A percentile compares a stretch with the other conserved stretches of the same genome.
These are phyloP conservation scores for Heliconius erato DNA, from an alignment of 2,888 invertebrate species.

Conservation along the genomic window DNA sequence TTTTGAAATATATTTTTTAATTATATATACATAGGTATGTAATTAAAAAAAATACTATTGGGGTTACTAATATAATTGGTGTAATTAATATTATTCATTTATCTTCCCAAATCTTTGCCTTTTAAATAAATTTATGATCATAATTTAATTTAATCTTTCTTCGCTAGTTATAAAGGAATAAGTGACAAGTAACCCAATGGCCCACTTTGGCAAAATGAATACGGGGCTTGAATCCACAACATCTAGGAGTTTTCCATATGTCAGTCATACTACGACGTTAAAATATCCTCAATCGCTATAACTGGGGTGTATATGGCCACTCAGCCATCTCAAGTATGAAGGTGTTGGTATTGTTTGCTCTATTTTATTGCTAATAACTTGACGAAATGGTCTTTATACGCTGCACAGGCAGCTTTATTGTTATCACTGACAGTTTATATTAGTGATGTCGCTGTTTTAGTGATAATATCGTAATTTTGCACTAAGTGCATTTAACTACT, in stretches of 20 bases:
- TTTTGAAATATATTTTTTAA: no score
- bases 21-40: no score
- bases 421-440: conserved; percentile 56
- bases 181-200: no score
- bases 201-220: not conserved
- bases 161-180: no score
- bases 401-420: conserved; percentile 54
- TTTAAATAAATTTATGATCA: no score
- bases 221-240: not conserved
- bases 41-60: no score
- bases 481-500: not conserved
- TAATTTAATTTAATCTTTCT: no score
- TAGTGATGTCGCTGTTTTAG: conserved; percentile 51
- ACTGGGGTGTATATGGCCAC: conserved; percentile 31
- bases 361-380: conserved; percentile 55
- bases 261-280: not conserved
- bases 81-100: no score
- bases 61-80: no score
- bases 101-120: no score
- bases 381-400: conserved; percentile 52
- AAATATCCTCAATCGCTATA: conserved; percentile 35
- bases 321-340: conserved; percentile 38
- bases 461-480: conserved; percentile 53
- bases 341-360: conserved; percentile 51
- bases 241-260: not conserved